phyloP scores from a whole-genome alignment of 1,140 invertebrate genomes.

The Bombus soroeensis region DNA sequence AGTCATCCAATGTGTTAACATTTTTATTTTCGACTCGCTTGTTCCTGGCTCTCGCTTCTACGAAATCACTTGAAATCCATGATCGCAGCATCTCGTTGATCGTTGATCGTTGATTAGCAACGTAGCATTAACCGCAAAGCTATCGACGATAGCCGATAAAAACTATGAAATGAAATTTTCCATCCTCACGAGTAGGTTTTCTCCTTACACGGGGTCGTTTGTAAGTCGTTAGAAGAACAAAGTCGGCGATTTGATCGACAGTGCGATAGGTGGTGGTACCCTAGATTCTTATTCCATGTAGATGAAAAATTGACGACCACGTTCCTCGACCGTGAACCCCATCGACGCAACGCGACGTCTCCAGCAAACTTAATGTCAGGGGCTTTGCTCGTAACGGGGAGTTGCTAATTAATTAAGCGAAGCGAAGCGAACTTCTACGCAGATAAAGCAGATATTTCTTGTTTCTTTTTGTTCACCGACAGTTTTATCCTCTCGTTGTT shows the following conservation, averaged over 20 bases:
- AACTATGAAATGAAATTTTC: not conserved
- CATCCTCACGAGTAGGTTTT: not conserved
- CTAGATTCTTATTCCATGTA: not conserved
- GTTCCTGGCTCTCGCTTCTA: not conserved
- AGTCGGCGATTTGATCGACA: not conserved
- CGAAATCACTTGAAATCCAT: conserved; percentile 9
- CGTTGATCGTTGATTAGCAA: too few relatives aligned
- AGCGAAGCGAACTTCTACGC: conserved; percentile 8
- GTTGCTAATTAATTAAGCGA: conserved; percentile 52
- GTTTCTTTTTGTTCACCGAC: not conserved
- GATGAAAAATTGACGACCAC: not conserved
- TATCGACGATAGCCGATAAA: too few relatives aligned
- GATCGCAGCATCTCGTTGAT: too few relatives aligned
- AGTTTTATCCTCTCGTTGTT: conserved; percentile 7
- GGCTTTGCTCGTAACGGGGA: conserved; percentile 31
- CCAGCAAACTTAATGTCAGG: conserved; percentile 59
- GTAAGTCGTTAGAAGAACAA: not conserved
- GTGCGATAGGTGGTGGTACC: not conserved
- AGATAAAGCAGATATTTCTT: conserved; percentile 38
- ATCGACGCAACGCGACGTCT: not conserved
- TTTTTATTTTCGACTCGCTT: conserved; percentile 50
- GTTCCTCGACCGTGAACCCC: not conserved
- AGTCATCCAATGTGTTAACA: conserved; percentile 59
- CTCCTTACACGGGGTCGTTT: not conserved
- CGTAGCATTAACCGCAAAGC: too few relatives aligned